Conservation (phyloP, 35 echinoderm and acorn worm species). For the Ptychodera flava region DNA sequence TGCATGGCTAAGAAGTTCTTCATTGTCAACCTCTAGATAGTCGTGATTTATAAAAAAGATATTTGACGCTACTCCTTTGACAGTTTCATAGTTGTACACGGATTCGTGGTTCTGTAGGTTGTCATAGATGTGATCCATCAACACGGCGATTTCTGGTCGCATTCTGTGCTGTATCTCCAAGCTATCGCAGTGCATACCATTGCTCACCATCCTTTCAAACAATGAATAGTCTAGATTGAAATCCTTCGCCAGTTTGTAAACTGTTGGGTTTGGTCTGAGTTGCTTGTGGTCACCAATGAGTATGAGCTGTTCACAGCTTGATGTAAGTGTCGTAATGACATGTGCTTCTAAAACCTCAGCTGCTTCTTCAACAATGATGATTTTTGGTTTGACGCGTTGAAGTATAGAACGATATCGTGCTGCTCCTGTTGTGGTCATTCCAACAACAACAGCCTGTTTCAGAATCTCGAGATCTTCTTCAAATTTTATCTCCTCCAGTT, state of each 20-base stretch:
- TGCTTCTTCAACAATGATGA: constrained; percentile 89
- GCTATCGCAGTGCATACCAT: constrained; percentile 35
- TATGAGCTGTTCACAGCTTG: constrained; percentile 77
- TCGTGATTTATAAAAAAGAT: constrained; percentile 69
- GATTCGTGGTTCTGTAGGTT: constrained; percentile 39
- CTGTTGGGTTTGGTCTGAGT: constrained; percentile 84
- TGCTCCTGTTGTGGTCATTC: constrained; percentile 36
- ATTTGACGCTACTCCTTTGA: constrained; percentile 54
- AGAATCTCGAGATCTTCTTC: not conserved
- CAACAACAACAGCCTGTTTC: not conserved
- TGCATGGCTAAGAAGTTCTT: constrained; percentile 61
- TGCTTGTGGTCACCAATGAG: constrained; percentile 95
- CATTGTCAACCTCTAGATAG: constrained; percentile 23
- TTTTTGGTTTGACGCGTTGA: constrained; percentile 56
- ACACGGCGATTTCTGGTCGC: constrained; percentile 83
- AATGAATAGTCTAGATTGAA: constrained; percentile 72
- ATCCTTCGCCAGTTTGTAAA: constrained; percentile 56
- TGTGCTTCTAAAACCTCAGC: constrained; percentile 93
- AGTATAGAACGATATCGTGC: constrained; percentile 61
- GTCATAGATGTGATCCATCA: constrained; percentile 58
- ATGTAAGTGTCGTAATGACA: constrained; percentile 66
- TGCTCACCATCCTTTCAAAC: constrained; percentile 84
- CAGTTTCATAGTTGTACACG: constrained; percentile 35
- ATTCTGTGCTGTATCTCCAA: constrained; percentile 74
- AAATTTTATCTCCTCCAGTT: not conserved